Conservation (phyloP, 2,888 invertebrate genomes). For the Acleris holmiana region DNA sequence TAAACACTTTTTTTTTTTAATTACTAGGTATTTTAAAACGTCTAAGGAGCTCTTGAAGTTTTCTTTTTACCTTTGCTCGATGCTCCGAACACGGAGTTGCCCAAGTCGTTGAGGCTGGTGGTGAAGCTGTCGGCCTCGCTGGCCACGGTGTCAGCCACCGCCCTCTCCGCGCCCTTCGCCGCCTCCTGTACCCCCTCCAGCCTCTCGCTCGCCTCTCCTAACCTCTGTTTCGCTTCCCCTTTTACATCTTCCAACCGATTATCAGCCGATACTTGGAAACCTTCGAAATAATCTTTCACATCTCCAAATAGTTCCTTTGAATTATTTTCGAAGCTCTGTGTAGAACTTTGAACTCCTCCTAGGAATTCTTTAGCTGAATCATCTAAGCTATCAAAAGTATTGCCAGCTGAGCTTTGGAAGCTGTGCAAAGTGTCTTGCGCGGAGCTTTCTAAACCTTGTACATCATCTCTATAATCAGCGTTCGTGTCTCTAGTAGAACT, state of each 20-base stretch:
- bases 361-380: conserved; percentile 68
- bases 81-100: conserved; percentile 75
- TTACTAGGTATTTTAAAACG: too few species aligned
- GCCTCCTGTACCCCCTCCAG: conserved; percentile 52
- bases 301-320: conserved; percentile 71
- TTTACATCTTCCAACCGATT: conserved; percentile 75
- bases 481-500: conserved; percentile 75
- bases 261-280: conserved; percentile 76
- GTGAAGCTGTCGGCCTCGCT: conserved; percentile 73
- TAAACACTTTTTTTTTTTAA: too few species aligned
- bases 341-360: conserved; percentile 55
- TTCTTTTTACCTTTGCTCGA: conserved; percentile 76
- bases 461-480: conserved; percentile 71
- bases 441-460: conserved; percentile 69
- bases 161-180: conserved; percentile 53
- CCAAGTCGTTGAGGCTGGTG: conserved; percentile 75
- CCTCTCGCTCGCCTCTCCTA: conserved; percentile 60
- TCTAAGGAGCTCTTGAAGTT: too few species aligned
- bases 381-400: conserved; percentile 77
- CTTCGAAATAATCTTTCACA: conserved; percentile 68
- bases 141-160: conserved; percentile 54
- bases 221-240: conserved; percentile 55
- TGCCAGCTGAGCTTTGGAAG: conserved; percentile 79
- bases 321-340: conserved; percentile 54
- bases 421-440: conserved; percentile 76